Evolutionary conservation across 2,888 invertebrate species (phyloP).

Genomic region (Aethes cnicana): DNA sequence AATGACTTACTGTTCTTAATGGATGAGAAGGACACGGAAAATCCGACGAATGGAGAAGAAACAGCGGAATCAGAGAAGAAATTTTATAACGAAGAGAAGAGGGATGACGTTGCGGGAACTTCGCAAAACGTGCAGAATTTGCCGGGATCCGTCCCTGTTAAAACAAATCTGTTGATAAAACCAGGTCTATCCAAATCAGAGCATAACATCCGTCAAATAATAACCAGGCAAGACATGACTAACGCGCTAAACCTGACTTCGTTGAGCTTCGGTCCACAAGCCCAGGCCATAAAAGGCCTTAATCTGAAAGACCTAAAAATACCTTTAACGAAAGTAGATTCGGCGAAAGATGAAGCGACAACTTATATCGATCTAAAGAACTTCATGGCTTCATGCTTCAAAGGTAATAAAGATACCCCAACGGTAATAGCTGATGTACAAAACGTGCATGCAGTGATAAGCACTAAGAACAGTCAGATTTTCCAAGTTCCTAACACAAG

Average conservation of each 20-base stretch:
- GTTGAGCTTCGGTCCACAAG: slow-evolving; percentile 52
- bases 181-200: slow-evolving; percentile 72
- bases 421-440: slow-evolving; percentile 46
- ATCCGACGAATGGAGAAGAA: slow-evolving; percentile 46
- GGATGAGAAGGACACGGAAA: slow-evolving; percentile 57
- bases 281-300: slow-evolving; percentile 43
- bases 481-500: slow-evolving; percentile 46
- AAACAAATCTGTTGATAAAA: slow-evolving; percentile 41
- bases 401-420: slow-evolving; percentile 52
- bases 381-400: slow-evolving; percentile 70
- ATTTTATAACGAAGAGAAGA: slow-evolving; percentile 33
- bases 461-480: slow-evolving; percentile 39
- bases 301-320: slow-evolving; percentile 57
- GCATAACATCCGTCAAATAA: slow-evolving; percentile 64
- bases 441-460: slow-evolving; percentile 44
- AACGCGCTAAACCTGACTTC: slow-evolving; percentile 62
- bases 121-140: slow-evolving; percentile 49
- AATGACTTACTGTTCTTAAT: slow-evolving; percentile 63
- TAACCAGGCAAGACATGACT: slow-evolving; percentile 64
- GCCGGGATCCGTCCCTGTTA: slow-evolving; percentile 58
- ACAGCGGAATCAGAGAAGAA: slow-evolving; percentile 39
- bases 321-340: slow-evolving; percentile 44
- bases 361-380: slow-evolving; percentile 63
- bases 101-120: slow-evolving; percentile 62
- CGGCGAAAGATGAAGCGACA: slow-evolving; percentile 46